Evolutionary conservation across 2,113 vertebrate genomes (phyloP).

Genomic region (Centrocercus urophasianus): DNA sequence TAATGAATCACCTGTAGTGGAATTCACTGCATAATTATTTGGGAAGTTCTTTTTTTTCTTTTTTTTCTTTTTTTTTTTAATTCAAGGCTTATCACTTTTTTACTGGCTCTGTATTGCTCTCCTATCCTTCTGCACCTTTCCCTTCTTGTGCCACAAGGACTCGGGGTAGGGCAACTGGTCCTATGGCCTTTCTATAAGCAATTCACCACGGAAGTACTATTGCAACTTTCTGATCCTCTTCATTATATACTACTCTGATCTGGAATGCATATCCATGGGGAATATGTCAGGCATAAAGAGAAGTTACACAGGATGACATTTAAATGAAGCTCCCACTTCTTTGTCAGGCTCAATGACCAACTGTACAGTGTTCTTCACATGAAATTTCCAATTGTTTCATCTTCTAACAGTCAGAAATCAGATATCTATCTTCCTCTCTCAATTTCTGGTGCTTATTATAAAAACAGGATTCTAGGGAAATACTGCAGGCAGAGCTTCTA

Average conservation of each 20-base stretch:
- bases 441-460: constrained; percentile 10
- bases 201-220: neutral
- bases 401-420: neutral
- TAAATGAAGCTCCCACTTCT: neutral
- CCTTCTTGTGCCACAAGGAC: neutral
- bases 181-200: neutral
- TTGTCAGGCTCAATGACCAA: neutral
- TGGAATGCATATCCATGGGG: neutral
- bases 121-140: neutral
- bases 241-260: neutral
- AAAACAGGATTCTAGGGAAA: neutral
- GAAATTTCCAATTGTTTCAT: constrained; percentile 9
- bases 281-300: neutral
- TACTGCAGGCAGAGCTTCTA: constrained; percentile 29
- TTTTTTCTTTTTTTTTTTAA: neutral
- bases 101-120: neutral
- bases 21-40: neutral
- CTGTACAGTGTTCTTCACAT: neutral
- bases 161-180: neutral
- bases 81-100: neutral
- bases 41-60: neutral
- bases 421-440: neutral
- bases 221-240: neutral
- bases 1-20: neutral
- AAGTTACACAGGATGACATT: neutral